Evolutionary conservation across 2,888 invertebrate species (phyloP).

Genomic region (Mellilla xanthometata): DNA sequence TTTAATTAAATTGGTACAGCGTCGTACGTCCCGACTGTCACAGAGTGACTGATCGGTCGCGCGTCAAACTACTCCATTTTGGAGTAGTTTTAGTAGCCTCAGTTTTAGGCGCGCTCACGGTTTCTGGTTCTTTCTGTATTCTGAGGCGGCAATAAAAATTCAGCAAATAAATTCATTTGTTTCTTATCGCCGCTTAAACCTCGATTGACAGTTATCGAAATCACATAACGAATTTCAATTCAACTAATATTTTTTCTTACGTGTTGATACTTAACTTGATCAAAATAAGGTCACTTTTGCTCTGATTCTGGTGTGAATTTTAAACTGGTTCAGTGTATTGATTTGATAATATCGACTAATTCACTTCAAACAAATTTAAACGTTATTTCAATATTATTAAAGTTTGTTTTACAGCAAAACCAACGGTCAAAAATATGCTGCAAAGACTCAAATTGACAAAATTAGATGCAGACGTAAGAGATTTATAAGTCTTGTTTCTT

Average conservation of each 20-base stretch:
- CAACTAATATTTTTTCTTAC: neutral
- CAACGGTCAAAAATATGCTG: neutral
- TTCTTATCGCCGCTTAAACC: constrained; percentile 54
- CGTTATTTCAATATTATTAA: neutral
- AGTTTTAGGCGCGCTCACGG: no score
- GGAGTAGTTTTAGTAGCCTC: no score
- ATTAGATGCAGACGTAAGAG: neutral
- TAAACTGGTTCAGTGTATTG: neutral
- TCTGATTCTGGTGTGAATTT: neutral
- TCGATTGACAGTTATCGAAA: constrained; percentile 69
- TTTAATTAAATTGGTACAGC: no score
- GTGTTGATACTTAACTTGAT: neutral
- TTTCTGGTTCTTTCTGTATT: no score
- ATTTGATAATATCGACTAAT: constrained; percentile 9
- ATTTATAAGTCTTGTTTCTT: constrained; percentile 3
- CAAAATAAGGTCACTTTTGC: neutral
- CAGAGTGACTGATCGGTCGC: no score
- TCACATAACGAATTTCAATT: constrained; percentile 60
- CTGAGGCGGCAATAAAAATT: constrained; percentile 22
- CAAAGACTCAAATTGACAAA: constrained; percentile 9
- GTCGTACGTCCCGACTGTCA: no score
- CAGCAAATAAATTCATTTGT: constrained; percentile 68
- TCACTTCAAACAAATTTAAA: neutral
- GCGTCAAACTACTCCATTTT: no score
- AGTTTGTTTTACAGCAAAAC: constrained; percentile 1